These are phyloP conservation scores for Drosophila mojavensis DNA, from an alignment of 1,140 invertebrate species.

Conservation along the genomic window DNA sequence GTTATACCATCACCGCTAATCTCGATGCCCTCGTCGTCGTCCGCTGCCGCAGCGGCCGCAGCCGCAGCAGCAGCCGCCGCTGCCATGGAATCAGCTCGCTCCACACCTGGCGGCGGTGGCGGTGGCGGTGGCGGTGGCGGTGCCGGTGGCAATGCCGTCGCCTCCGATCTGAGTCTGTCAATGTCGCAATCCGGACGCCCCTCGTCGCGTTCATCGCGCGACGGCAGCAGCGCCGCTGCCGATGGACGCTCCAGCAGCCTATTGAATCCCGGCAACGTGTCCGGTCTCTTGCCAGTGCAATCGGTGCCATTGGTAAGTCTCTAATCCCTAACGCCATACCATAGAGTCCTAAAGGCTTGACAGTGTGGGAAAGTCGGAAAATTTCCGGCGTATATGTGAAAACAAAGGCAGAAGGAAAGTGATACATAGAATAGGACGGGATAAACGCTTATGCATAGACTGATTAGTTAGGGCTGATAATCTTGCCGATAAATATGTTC, in stretches of 20 bases:
- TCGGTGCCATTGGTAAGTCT: conserved; percentile 92
- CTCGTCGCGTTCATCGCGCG: conserved; percentile 72
- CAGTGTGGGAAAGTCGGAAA: too few relatives aligned
- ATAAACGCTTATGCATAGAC: too few relatives aligned
- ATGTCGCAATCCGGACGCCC: conserved; percentile 58
- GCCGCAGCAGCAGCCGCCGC: conserved; percentile 55
- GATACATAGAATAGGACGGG: too few relatives aligned
- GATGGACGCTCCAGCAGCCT: conserved; percentile 52
- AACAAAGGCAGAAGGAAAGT: too few relatives aligned
- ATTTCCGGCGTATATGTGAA: too few relatives aligned
- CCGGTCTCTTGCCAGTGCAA: conserved; percentile 93
- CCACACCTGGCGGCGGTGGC: conserved; percentile 55
- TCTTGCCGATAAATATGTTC: too few relatives aligned
- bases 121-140: conserved; percentile 28
- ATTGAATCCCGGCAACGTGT: conserved; percentile 86
- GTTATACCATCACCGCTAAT: conserved; percentile 71
- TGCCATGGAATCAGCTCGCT: conserved; percentile 64
- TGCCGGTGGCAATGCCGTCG: conserved; percentile 3
- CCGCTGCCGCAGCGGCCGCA: conserved; percentile 55
- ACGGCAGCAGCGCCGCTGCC: conserved; percentile 47
- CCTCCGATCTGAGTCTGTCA: conserved; percentile 70
- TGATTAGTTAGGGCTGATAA: too few relatives aligned
- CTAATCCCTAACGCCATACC: too few relatives aligned
- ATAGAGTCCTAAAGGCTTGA: too few relatives aligned
- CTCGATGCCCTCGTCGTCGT: conserved; percentile 62